Evolutionary conservation across 1,140 invertebrate genomes (phyloP), one percentile per base, ranked within the genome.

Genomic region (Drosophila baimaii): DNA sequence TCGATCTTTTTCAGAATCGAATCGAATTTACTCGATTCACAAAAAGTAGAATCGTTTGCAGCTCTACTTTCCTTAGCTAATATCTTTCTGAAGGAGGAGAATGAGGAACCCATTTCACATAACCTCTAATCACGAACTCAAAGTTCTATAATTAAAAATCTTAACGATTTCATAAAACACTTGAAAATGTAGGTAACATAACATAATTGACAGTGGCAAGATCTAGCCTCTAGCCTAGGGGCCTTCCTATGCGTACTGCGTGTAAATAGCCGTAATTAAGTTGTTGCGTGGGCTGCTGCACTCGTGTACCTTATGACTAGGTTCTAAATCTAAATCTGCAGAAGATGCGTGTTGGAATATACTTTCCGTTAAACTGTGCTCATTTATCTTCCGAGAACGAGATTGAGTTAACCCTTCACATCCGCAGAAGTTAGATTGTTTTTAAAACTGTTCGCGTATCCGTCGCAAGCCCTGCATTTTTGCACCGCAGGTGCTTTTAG

Each of bases 401-500:
- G 23, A 68, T 41, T 65, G 61, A 37, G 25, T 51, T 51, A 64
- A 65, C 61, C 65, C 65, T 66, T 69, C 23, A 43, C 37, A 65
- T 52, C 35, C 61, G 27, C 33, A 43, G 23, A 52, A 69, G 29
- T 66, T 58, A 71, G 69, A 71, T 70, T 46, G 49, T 69, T 69
- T 54, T 70, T 41, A 41, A 51, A 70, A 70, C 33, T 41, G 64
- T 39, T 64, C 13, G 59, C 65, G 64, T 23, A 54, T 44, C 51
- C 33, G 46, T 10, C 4, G 23, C 27, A 21, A 10, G 19, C 6
- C 31, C 19, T 10, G n/a, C n/a, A 37, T 29, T 33, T 68, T 33
- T 37, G 68, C 68, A 69, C 64, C 13, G 55, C 65, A 70, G 68
- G 68, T 71, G 68, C 64, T 33, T 47, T 27, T 27, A 39, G 12